A percentile compares a stretch with the other conserved stretches of the same genome.
Evolutionary conservation across 2,113 vertebrate genomes (phyloP).

Genomic region (Pithys albifrons): DNA sequence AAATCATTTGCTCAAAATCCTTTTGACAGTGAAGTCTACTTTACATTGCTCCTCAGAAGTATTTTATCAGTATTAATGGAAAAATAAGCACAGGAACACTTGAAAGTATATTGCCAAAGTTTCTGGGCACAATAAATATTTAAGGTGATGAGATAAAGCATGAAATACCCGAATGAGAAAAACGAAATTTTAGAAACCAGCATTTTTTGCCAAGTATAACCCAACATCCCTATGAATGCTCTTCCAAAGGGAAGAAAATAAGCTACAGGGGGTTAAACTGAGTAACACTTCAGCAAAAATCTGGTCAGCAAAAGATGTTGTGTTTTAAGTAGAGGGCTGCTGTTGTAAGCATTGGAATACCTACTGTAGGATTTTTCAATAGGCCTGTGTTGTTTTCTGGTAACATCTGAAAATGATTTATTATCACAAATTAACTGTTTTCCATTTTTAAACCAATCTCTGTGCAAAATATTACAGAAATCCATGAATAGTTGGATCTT

Average conservation of each 20-base stretch:
- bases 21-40: background rate
- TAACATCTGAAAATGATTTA: slow-evolving; percentile 2
- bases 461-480: background rate
- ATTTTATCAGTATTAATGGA: background rate
- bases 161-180: background rate
- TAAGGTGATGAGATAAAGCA: background rate
- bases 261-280: background rate
- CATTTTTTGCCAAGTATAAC: background rate
- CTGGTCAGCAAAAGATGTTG: background rate
- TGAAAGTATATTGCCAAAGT: background rate
- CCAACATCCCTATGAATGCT: background rate
- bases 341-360: background rate
- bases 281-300: background rate
- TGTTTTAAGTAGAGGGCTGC: background rate
- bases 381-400: background rate
- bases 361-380: background rate
- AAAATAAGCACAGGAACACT: background rate
- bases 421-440: background rate
- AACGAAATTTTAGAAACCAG: background rate
- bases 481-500: background rate
- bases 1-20: background rate
- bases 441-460: slow-evolving; percentile 2
- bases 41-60: background rate
- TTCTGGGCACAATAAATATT: background rate
- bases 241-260: background rate